Evolutionary conservation across 2,797 vertebrate species (phyloP).

Genomic region (Hylomyscus alleni): DNA sequence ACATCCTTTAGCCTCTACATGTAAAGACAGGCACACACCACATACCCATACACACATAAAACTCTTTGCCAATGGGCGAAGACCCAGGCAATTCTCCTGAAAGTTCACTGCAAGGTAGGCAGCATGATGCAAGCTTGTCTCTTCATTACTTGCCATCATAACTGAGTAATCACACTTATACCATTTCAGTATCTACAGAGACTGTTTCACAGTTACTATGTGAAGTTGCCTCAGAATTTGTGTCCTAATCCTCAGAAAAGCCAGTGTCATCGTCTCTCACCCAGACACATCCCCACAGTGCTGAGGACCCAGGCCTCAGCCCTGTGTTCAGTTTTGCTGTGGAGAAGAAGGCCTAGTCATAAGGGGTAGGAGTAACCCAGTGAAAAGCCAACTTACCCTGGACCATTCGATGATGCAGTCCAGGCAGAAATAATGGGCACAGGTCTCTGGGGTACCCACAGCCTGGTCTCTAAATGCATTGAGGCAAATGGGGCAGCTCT

Average conservation of each 20-base stretch:
- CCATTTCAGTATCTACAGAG: background rate
- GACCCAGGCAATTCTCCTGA: background rate
- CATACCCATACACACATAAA: background rate
- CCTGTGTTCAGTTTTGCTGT: background rate
- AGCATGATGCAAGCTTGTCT: background rate
- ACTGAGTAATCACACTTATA: background rate
- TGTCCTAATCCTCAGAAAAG: background rate
- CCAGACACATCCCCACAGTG: background rate
- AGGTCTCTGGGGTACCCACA: slow-evolving; percentile 97
- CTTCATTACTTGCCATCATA: background rate
- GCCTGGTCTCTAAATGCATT: slow-evolving; percentile 95
- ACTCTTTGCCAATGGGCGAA: background rate
- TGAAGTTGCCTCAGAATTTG: background rate
- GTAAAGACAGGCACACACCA: background rate
- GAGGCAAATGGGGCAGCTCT: slow-evolving; percentile 98
- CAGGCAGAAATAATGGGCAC: slow-evolving; percentile 97
- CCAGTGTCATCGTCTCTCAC: background rate
- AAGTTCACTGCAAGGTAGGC: background rate
- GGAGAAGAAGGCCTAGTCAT: background rate
- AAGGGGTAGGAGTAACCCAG: background rate
- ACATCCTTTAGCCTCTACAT: background rate
- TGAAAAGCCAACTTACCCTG: slow-evolving; percentile 90
- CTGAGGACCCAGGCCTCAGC: background rate
- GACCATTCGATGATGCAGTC: slow-evolving; percentile 98
- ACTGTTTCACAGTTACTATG: background rate